Percentiles rank a stretch among this genome's conserved stretches.
These are phyloP conservation scores for Periplaneta americana DNA, from an alignment of 1,140 invertebrate genomes.

Conservation along the genomic window DNA sequence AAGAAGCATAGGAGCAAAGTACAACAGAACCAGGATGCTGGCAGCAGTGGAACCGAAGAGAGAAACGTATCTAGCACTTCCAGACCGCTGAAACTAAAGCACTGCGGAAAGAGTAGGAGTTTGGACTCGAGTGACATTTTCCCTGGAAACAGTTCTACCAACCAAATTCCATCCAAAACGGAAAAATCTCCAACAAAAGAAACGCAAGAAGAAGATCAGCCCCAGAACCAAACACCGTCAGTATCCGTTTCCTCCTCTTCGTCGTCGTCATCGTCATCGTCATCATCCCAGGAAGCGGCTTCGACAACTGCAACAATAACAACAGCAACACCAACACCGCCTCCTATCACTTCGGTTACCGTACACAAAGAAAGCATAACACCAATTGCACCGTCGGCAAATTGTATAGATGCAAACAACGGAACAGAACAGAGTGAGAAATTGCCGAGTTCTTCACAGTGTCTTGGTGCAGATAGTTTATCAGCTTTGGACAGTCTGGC, in stretches of 20 bases:
- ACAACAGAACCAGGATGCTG: constrained; percentile 26
- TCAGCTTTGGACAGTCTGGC: constrained; percentile 1
- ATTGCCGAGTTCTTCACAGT: not conserved
- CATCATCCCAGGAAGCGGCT: not conserved
- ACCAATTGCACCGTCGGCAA: not conserved
- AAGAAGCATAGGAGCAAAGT: constrained; percentile 39
- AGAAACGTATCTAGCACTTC: constrained; percentile 17
- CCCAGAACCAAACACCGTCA: not conserved
- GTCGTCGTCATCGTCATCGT: not conserved
- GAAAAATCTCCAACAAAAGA: not conserved
- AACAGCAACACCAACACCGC: not conserved
- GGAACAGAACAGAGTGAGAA: not conserved
- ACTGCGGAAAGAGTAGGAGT: constrained; percentile 75
- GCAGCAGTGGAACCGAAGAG: constrained; percentile 19
- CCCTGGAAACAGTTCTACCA: constrained; percentile 24
- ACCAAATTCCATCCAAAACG: not conserved
- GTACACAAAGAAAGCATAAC: not conserved
- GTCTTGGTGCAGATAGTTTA: not conserved
- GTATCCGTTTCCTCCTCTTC: not conserved
- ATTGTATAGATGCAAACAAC: not conserved
- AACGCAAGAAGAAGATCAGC: not conserved
- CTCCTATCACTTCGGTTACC: not conserved
- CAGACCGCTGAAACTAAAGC: constrained; percentile 54
- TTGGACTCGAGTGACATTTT: constrained; percentile 75
- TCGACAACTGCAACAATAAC: not conserved